A percentile compares a stretch with the other conserved stretches of the same genome.
phyloP scores from a whole-genome alignment of 2,888 invertebrate species.

The Spodoptera exigua region DNA sequence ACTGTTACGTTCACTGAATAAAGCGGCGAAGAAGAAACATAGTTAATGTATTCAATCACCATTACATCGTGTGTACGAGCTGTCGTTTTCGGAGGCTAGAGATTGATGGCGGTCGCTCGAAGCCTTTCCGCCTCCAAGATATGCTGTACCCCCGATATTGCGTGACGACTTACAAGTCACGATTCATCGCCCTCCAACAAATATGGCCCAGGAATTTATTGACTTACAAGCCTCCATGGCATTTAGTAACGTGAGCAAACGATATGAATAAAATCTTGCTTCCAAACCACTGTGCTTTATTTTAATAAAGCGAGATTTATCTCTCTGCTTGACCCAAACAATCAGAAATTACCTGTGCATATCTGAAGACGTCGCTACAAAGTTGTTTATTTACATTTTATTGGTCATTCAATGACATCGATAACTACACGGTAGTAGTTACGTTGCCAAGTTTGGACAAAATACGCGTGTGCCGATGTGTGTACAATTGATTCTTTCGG shows the following conservation, averaged over 20 bases:
- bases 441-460: conserved; percentile 53
- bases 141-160: conserved; percentile 76
- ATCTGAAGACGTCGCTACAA: conserved; percentile 1
- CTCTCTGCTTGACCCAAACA: background rate
- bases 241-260: conserved; percentile 35
- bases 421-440: conserved; percentile 41
- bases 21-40: conserved; percentile 8
- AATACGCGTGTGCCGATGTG: conserved; percentile 43
- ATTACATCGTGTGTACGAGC: conserved; percentile 57
- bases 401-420: conserved; percentile 46
- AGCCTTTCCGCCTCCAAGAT: conserved; percentile 73
- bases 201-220: conserved; percentile 67
- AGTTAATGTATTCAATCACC: conserved; percentile 42
- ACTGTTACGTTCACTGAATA: background rate
- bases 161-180: conserved; percentile 75
- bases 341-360: background rate
- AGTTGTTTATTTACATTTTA: conserved; percentile 58
- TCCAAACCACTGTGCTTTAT: conserved; percentile 3
- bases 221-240: conserved; percentile 59
- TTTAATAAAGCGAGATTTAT: too few species aligned
- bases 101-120: conserved; percentile 77
- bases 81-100: conserved; percentile 65
- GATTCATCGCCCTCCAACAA: conserved; percentile 64
- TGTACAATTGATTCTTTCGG: conserved; percentile 38
- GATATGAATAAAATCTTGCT: conserved; percentile 11